Conservation (phyloP, 2,888 invertebrate genomes). For the Yponomeuta plumbellus region DNA sequence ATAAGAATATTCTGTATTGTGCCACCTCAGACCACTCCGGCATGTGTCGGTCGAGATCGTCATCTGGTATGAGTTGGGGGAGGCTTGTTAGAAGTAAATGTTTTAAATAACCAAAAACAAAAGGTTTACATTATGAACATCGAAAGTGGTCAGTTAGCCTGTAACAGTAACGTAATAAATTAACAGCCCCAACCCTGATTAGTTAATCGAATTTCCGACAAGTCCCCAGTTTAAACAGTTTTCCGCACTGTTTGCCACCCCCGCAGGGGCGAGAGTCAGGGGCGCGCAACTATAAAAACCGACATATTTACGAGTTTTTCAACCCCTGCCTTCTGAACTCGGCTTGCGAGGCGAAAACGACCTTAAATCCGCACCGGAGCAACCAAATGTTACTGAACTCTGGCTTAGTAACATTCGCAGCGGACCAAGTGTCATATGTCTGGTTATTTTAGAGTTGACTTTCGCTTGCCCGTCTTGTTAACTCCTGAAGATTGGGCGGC, state of each 20-base stretch:
- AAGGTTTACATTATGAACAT: no score
- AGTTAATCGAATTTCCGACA: background rate
- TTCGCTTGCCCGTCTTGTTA: background rate
- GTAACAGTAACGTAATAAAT: background rate
- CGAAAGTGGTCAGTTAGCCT: no score
- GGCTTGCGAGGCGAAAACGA: no score
- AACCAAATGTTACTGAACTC: background rate
- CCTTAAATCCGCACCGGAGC: background rate
- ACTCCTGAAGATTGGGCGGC: background rate
- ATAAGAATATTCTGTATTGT: no score
- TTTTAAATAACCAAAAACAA: no score
- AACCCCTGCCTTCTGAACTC: background rate
- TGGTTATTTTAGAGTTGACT: background rate
- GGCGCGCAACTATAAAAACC: conserved; percentile 58
- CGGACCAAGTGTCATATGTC: background rate
- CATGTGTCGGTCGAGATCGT: no score
- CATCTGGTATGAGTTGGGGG: no score
- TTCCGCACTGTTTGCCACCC: conserved; percentile 34
- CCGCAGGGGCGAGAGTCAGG: conserved; percentile 31
- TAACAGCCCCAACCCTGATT: background rate
- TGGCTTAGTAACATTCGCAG: background rate
- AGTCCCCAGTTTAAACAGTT: background rate
- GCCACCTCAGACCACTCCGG: no score
- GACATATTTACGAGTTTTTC: conserved; percentile 8
- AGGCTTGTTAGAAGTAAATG: no score